These are phyloP conservation scores for Anagrus nilaparvatae DNA, from an alignment of 1,140 invertebrate genomes.

Conservation along the genomic window DNA sequence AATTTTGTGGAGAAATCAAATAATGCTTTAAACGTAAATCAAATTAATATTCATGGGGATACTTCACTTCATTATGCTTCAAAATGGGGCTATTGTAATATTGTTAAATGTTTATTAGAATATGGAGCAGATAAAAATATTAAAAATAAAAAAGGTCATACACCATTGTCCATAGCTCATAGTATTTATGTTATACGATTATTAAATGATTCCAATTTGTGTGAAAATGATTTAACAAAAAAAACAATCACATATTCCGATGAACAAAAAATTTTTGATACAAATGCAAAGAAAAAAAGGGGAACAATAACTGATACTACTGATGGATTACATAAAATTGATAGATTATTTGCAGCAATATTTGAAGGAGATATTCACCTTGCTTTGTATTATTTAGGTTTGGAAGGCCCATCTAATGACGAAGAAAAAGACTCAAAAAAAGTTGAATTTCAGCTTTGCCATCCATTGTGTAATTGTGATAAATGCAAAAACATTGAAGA, in stretches of 20 bases:
- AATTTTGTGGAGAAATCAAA: constrained; percentile 63
- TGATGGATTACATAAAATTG: constrained; percentile 30
- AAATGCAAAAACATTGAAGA: constrained; percentile 37
- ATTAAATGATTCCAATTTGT: too few relatives aligned
- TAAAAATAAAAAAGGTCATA: constrained; percentile 53
- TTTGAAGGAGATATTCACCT: constrained; percentile 62
- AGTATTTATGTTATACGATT: constrained; percentile 51
- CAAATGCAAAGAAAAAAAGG: constrained; percentile 12
- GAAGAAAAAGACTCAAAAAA: too few relatives aligned
- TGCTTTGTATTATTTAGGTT: constrained; percentile 62
- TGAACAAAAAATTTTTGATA: constrained; percentile 7
- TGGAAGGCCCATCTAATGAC: constrained; percentile 38
- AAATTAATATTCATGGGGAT: constrained; percentile 58
- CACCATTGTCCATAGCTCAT: constrained; percentile 56
- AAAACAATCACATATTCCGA: constrained; percentile 16
- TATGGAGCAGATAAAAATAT: constrained; percentile 52
- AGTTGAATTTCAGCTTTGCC: constrained; percentile 45
- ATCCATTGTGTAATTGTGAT: constrained; percentile 60
- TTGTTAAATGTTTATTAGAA: constrained; percentile 60
- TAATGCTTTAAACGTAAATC: constrained; percentile 45
- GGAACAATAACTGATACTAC: neutral
- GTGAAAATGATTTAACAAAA: too few relatives aligned
- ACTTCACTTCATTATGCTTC: constrained; percentile 68
- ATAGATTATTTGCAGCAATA: constrained; percentile 61
- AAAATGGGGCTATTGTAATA: constrained; percentile 69